Evolutionary conservation across 92 coral and sea anemone species (phyloP).

Genomic region (Micromussa lordhowensis): DNA sequence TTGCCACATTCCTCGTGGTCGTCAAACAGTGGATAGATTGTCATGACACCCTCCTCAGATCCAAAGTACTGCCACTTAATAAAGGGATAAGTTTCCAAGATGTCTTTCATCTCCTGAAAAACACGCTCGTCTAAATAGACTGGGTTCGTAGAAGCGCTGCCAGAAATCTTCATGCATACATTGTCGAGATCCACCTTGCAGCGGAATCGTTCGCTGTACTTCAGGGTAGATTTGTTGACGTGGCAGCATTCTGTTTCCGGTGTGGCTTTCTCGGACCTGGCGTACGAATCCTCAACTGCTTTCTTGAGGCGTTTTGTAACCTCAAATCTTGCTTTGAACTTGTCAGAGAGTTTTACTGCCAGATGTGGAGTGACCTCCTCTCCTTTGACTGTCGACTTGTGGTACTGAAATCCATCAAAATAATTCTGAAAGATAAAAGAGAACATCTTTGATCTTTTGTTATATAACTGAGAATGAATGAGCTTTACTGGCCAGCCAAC

Average conservation of each 20-base stretch:
- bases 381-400: constrained; percentile 17
- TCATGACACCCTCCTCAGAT: constrained; percentile 59
- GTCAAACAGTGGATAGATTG: constrained; percentile 43
- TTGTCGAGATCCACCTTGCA: constrained; percentile 27
- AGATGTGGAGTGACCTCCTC: constrained; percentile 19
- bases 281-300: constrained; percentile 48
- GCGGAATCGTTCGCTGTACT: constrained; percentile 46
- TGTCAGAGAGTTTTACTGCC: constrained; percentile 32
- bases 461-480: no score
- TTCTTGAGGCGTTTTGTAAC: constrained; percentile 36
- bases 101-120: constrained; percentile 43
- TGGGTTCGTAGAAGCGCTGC: constrained; percentile 14
- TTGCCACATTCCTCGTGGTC: constrained; percentile 2
- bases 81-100: constrained; percentile 30
- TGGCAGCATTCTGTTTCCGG: constrained; percentile 48
- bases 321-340: constrained; percentile 41
- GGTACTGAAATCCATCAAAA: constrained; percentile 29
- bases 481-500: no score
- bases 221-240: constrained; percentile 8
- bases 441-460: no score
- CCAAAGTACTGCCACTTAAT: constrained; percentile 76
- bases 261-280: background rate
- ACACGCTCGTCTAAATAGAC: constrained; percentile 20
- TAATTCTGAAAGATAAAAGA: constrained; percentile 16
- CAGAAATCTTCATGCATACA: constrained; percentile 42